phyloP scores from a whole-genome alignment of 1,140 invertebrate genomes.

The Brachionus manjavacas region DNA sequence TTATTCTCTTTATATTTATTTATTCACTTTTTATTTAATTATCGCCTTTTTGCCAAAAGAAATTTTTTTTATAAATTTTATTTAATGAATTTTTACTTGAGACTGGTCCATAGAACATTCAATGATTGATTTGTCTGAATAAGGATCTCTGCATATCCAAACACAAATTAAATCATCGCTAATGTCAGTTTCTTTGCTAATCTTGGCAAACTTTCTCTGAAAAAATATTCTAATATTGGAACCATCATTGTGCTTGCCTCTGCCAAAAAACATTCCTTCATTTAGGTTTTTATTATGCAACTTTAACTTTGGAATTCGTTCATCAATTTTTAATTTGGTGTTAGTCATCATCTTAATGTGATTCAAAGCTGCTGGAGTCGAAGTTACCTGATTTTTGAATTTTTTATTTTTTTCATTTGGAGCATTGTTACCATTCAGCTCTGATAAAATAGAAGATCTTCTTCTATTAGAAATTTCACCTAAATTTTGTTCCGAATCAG shows the following conservation, averaged over 20 bases:
- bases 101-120: slow-evolving; percentile 26
- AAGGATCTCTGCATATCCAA: slow-evolving; percentile 61
- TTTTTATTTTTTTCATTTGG: slow-evolving; percentile 6
- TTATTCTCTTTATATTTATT: too few relatives aligned
- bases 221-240: slow-evolving; percentile 54
- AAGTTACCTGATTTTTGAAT: slow-evolving; percentile 29
- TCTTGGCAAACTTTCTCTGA: slow-evolving; percentile 53
- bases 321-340: neutral
- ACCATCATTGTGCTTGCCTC: neutral
- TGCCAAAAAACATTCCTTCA: slow-evolving; percentile 21
- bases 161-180: slow-evolving; percentile 57
- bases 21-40: too few relatives aligned
- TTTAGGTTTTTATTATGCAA: neutral
- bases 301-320: neutral
- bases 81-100: neutral
- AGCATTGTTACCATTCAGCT: neutral
- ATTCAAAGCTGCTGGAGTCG: slow-evolving; percentile 2
- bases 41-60: too few relatives aligned
- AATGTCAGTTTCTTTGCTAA: slow-evolving; percentile 48
- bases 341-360: neutral
- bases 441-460: slow-evolving; percentile 13
- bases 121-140: slow-evolving; percentile 44
- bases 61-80: too few relatives aligned
- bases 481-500: slow-evolving; percentile 8
- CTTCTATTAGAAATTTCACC: neutral